phyloP scores from a whole-genome alignment of 2,113 vertebrate genomes.

The Petromus typicus region DNA sequence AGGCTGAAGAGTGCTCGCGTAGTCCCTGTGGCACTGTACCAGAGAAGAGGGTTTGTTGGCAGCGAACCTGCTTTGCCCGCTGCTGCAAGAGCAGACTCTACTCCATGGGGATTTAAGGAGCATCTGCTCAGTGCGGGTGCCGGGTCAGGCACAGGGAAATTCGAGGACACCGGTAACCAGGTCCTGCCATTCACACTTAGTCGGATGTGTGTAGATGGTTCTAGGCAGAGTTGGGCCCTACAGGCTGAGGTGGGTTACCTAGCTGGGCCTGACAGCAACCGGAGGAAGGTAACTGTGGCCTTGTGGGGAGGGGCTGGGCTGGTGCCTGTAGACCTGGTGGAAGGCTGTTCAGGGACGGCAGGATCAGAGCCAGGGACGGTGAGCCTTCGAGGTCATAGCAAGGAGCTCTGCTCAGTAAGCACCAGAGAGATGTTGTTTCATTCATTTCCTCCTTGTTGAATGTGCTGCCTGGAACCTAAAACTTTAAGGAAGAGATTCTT shows the following conservation, averaged over 20 bases:
- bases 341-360: background rate
- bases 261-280: background rate
- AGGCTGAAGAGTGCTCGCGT: background rate
- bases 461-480: background rate
- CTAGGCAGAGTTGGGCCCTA: background rate
- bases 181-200: no score
- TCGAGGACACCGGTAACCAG: background rate
- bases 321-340: background rate
- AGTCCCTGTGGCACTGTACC: background rate
- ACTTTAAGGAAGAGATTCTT: background rate
- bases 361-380: background rate
- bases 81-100: background rate
- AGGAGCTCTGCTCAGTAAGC: background rate
- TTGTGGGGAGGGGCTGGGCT: background rate
- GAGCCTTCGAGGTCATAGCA: background rate
- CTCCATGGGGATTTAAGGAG: background rate
- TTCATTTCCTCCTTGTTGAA: background rate
- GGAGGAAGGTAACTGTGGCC: background rate
- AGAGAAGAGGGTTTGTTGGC: background rate
- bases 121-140: background rate
- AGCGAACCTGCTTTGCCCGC: background rate
- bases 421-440: background rate
- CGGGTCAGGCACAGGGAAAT: rapidly evolving
- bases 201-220: background rate
- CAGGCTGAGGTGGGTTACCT: background rate